Percentiles rank a stretch among this genome's conserved stretches.
Conservation (phyloP, 1,140 invertebrate species). For the Drosophila ogumai region DNA sequence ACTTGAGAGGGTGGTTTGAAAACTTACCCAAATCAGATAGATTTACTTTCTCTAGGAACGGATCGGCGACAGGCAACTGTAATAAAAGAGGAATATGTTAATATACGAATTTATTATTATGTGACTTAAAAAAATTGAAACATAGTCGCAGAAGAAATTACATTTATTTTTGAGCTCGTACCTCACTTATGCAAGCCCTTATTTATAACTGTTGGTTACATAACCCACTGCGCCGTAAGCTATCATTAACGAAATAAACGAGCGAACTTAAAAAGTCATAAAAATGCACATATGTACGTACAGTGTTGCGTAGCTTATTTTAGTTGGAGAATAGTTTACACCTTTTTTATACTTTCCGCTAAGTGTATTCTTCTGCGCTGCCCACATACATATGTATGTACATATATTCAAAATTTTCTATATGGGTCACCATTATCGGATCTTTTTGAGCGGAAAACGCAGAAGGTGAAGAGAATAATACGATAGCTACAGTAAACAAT, state of each 20-base stretch:
- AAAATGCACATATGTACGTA: constrained; percentile 20
- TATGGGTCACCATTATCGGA: constrained; percentile 35
- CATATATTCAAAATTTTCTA: constrained; percentile 11
- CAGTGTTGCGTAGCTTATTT: constrained; percentile 10
- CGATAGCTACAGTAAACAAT: constrained; percentile 40
- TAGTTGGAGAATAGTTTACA: constrained; percentile 7
- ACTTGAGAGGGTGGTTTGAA: constrained; percentile 2
- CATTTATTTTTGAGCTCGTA: neutral
- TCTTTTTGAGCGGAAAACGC: constrained; percentile 1
- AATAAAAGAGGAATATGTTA: constrained; percentile 85
- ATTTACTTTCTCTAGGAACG: constrained; percentile 94
- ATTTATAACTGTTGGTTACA: constrained; percentile 10
- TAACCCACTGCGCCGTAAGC: constrained; percentile 4
- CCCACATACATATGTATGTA: too few species aligned
- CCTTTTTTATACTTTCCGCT: neutral
- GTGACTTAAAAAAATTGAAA: neutral
- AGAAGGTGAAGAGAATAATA: constrained; percentile 1
- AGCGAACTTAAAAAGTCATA: constrained; percentile 16
- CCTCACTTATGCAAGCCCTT: neutral
- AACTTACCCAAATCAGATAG: constrained; percentile 93
- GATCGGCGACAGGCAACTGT: constrained; percentile 94
- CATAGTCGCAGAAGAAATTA: neutral
- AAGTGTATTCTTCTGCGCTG: neutral
- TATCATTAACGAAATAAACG: constrained; percentile 33
- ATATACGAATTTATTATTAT: neutral